Base-by-base conservation (phyloP, 2,888 invertebrate species). In the Dusona sp. region DNA sequence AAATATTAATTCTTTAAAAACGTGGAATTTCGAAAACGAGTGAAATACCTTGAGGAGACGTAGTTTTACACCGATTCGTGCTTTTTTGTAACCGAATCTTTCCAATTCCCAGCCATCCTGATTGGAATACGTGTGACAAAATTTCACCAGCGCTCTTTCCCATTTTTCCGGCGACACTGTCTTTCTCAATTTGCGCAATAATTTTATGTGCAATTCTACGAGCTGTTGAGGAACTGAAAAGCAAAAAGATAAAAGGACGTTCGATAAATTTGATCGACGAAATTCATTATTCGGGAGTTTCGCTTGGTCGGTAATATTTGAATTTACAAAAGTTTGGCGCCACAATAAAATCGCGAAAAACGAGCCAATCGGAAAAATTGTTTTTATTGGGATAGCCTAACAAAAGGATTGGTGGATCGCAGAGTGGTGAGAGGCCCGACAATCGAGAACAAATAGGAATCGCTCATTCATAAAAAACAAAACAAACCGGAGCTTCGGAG, bases 81-180 rank as follows among this genome's bases (percentile, higher is more conserved):
- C 97, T 95, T 98, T 98, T 94, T 98, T 98, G 95, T 99, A 99
- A 57, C 99, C 99, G 95, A 98, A 98, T 89, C 98, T 96, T 94
- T 99, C 99, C 82, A 99, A 95, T 95, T 99, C 99, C 98, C 98
- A 98, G 82, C 98, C 98, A 95, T 99, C 99, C 92, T 98, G 97
- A 88, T 97, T 97, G 89, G 97, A 97, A 92, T 98, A 98, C 74
- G 97, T 96, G 93, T 98, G 98, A 94, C 98, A 98, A 95, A 99
- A 98, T 95, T 98, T 99, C 85, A 98, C 97, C 90, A 99, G 94
- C 78, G 97, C 96, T 91, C 96, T 96, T 94, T 99, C 99, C 99
- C 99, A 99, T 94, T 97, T 97, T 92, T 98, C 98, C 88, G 96
- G 96, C 87, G 97, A 96, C 57, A 98, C 97, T 65, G 97, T 97